Conservation (phyloP, 2,797 vertebrate species). For the Peromyscus eremicus region DNA sequence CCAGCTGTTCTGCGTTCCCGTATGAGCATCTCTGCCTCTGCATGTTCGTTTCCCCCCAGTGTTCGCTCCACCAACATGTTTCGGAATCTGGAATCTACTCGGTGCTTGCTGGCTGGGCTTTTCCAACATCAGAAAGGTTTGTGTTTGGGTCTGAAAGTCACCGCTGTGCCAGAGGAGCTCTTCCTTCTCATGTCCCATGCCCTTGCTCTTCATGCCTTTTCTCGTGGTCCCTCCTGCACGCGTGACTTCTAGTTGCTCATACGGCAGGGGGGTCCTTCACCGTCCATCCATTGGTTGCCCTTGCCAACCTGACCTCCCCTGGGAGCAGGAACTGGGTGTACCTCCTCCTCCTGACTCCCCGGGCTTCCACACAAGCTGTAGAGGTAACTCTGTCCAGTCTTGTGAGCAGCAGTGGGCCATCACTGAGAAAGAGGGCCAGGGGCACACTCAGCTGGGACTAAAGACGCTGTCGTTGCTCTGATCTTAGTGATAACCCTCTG, state of each 20-base stretch:
- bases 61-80: slow-evolving; percentile 96
- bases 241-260: background rate
- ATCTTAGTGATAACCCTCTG: background rate
- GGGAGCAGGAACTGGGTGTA: no score
- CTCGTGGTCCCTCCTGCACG: background rate
- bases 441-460: background rate
- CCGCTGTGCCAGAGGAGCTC: background rate
- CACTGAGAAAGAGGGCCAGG: background rate
- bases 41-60: slow-evolving; percentile 86
- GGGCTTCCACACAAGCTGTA: background rate
- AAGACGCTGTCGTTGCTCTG: background rate
- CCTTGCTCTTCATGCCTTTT: background rate
- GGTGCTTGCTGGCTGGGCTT: slow-evolving; percentile 95
- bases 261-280: background rate
- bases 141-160: slow-evolving; percentile 78
- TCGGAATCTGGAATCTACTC: slow-evolving; percentile 97
- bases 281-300: background rate
- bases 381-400: background rate
- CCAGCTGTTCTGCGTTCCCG: background rate
- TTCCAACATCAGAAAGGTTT: slow-evolving; percentile 95
- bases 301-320: slow-evolving; percentile 4
- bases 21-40: background rate
- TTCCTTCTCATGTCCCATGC: background rate
- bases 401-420: background rate
- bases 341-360: background rate